Evolutionary conservation across 2,888 invertebrate species (phyloP).

Genomic region (Hydrotaea diabolus): DNA sequence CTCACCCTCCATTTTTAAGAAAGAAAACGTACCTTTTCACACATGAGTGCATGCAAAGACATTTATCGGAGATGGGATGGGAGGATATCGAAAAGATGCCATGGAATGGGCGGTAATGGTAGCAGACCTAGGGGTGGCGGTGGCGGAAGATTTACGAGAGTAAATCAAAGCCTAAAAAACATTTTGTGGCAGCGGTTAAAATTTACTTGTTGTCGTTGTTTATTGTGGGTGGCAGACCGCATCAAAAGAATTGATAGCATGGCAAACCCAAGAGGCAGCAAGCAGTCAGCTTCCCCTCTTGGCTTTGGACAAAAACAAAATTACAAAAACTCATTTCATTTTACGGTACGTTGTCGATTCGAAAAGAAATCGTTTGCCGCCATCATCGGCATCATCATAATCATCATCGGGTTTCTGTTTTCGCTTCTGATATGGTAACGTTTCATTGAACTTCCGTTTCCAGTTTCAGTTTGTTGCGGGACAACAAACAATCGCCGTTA

Average conservation of each 20-base stretch:
- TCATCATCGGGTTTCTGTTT: slow-evolving; percentile 2
- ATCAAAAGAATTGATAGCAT: slow-evolving; percentile 57
- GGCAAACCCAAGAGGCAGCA: slow-evolving; percentile 33
- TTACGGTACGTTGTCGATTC: slow-evolving; percentile 55
- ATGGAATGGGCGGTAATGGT: slow-evolving; percentile 10
- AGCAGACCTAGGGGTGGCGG: neutral
- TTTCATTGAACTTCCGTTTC: slow-evolving; percentile 65
- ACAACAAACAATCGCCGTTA: slow-evolving; percentile 64
- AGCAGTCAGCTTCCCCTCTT: no score
- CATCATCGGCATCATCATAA: slow-evolving; percentile 35
- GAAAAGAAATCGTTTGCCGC: slow-evolving; percentile 32
- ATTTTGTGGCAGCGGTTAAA: slow-evolving; percentile 69
- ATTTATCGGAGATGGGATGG: slow-evolving; percentile 16
- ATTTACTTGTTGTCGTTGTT: slow-evolving; percentile 60
- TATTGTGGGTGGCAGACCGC: slow-evolving; percentile 67
- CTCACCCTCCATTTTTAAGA: slow-evolving; percentile 39
- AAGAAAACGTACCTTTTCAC: slow-evolving; percentile 69
- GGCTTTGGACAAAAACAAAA: neutral
- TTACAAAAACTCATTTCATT: slow-evolving; percentile 61
- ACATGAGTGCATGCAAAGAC: slow-evolving; percentile 66
- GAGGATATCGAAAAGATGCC: neutral
- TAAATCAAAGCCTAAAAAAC: slow-evolving; percentile 69
- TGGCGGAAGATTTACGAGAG: slow-evolving; percentile 49
- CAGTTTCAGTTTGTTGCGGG: slow-evolving; percentile 38
- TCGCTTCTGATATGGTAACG: slow-evolving; percentile 40